Percentiles rank a stretch among this genome's conserved stretches.
phyloP scores from a whole-genome alignment of 1,140 invertebrate genomes.

The Steinernema khuongi region DNA sequence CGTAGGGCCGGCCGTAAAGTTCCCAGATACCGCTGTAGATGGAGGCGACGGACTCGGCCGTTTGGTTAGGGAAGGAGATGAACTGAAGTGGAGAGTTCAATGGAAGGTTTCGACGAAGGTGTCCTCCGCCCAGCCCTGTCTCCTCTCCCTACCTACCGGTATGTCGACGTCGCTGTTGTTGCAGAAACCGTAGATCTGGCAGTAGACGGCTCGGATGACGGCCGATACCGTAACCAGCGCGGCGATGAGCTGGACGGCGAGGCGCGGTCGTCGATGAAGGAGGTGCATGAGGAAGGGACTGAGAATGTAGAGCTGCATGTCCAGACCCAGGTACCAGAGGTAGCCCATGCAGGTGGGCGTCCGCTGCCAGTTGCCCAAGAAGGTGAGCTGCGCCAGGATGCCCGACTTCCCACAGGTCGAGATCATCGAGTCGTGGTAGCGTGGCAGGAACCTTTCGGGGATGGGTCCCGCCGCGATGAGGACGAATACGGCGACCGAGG shows the following conservation, averaged over 20 bases:
- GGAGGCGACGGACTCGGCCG: conserved; percentile 8
- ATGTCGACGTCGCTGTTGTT: conserved; percentile 57
- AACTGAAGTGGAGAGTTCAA: conserved; percentile 32
- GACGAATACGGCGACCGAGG: conserved; percentile 47
- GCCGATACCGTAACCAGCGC: conserved; percentile 36
- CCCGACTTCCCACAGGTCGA: conserved; percentile 41
- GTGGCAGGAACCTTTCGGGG: conserved; percentile 39
- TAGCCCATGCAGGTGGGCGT: conserved; percentile 58
- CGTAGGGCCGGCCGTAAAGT: conserved; percentile 52
- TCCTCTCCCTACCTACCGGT: conserved; percentile 35
- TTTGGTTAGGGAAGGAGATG: conserved; percentile 47
- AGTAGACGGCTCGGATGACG: conserved; percentile 45
- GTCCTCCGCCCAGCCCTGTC: too few species aligned
- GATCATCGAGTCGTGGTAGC: conserved; percentile 51
- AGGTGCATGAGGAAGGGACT: conserved; percentile 49
- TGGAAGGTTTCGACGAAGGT: too few species aligned
- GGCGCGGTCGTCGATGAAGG: conserved; percentile 26
- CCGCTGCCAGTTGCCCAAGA: conserved; percentile 44
- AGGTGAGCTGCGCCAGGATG: conserved; percentile 44
- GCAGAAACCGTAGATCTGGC: conserved; percentile 48
- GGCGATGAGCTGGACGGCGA: conserved; percentile 33
- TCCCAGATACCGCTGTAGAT: conserved; percentile 53
- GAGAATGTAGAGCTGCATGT: conserved; percentile 54
- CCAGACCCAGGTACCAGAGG: conserved; percentile 54
- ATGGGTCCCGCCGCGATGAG: conserved; percentile 44